Evolutionary conservation across 2,797 vertebrate genomes (phyloP), one percentile per base, ranked within the genome.

Genomic region (Novumbra hubbsi): DNA sequence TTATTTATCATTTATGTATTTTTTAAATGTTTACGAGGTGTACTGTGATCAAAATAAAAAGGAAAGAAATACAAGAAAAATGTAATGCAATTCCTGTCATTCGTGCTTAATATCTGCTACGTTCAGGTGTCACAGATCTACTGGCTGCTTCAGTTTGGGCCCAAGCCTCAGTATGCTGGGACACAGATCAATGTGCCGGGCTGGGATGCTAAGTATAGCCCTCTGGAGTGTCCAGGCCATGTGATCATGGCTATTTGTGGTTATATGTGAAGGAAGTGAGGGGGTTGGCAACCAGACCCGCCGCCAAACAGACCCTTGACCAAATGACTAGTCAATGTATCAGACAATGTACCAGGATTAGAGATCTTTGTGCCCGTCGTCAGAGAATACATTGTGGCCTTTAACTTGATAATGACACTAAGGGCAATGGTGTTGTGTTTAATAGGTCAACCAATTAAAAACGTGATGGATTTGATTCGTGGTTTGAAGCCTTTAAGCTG

Each of bases 161-260:
- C 73, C 52, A 76, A 69, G 34, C 66, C 72, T 50, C 77, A 70
- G 73, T 73, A 74, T 84, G 73, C 82, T 75, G 69, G 80, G 86
- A 81, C 81, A 78, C 79, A 86, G 79, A 27, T 75, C 78, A 67
- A 34, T 73, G 73, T 38, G 80, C 80, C 72, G 81, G 55, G 70
- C 79, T 84, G 86, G 81, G 73, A 70, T 71, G 73, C 91, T 93
- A 94, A 93, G 90, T 88, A 86, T 93, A 93, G 85, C 79, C 70
- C 80, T 84, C 87, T 91, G 89, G 81, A 87, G 78, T 79, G 76
- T 82, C 82, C 75, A 78, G 76, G 82, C 86, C 93, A 94, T 93
- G 91, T 92, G 92, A 92, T 92, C 87, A 81, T 70, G 73, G 87
- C 88, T 94, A 94, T 94, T 94, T 93, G 86, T 87, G 90, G 85